Evolutionary conservation across 2,113 vertebrate genomes (phyloP).

Genomic region (Gymnocephalus cernua): DNA sequence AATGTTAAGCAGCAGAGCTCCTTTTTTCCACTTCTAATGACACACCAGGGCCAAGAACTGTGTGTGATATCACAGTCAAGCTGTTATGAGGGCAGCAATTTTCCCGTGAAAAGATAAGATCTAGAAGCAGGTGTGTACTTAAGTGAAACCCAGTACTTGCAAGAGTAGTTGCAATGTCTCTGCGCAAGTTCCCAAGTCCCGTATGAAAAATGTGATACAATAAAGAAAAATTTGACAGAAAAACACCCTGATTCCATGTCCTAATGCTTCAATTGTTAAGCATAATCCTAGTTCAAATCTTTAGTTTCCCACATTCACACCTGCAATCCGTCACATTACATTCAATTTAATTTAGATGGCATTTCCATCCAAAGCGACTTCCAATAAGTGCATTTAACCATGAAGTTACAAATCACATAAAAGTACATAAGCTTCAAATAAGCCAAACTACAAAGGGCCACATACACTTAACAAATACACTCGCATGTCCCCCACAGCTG

Average conservation of each 20-base stretch:
- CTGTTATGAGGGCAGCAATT: conserved; percentile 35
- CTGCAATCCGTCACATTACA: conserved; percentile 24
- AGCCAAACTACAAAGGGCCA: too few relatives aligned
- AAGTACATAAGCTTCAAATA: too few relatives aligned
- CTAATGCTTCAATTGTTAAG: background rate
- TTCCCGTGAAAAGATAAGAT: conserved; percentile 30
- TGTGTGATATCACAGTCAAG: conserved; percentile 25
- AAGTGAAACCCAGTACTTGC: conserved; percentile 16
- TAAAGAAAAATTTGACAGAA: background rate
- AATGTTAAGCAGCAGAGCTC: conserved; percentile 24
- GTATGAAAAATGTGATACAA: background rate
- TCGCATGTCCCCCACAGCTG: background rate
- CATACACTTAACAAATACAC: conserved; percentile 1
- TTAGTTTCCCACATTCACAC: background rate
- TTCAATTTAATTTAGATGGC: too few relatives aligned
- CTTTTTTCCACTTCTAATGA: conserved; percentile 27
- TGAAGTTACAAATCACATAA: too few relatives aligned
- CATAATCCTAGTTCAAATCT: background rate
- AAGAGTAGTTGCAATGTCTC: background rate
- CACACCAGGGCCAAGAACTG: conserved; percentile 28
- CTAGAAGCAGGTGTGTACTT: conserved; percentile 10
- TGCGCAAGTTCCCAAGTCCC: background rate
- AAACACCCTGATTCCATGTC: background rate
- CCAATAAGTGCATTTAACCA: too few relatives aligned
- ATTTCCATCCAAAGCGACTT: too few relatives aligned